Percentiles rank a stretch among this genome's conserved stretches.
Conservation (phyloP, 1,140 invertebrate species). For the Penaeus vannamei region DNA sequence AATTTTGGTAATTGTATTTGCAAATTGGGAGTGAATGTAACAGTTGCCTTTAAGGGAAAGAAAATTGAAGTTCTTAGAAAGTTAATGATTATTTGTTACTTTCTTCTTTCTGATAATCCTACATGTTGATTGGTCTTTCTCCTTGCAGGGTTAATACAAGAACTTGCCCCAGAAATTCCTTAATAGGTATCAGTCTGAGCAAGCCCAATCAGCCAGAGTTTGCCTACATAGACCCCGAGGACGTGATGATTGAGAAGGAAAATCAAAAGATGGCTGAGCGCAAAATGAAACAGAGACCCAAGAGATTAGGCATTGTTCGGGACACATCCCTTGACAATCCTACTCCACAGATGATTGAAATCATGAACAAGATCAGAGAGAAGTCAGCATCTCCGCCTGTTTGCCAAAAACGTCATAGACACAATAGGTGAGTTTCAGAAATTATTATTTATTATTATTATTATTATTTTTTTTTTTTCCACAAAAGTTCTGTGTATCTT, state of each 20-base stretch:
- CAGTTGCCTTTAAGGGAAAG: too few relatives aligned
- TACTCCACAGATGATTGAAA: slow-evolving; percentile 68
- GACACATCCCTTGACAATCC: slow-evolving; percentile 68
- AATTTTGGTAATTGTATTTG: too few relatives aligned
- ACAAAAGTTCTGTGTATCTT: neutral
- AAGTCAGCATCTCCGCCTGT: slow-evolving; percentile 66
- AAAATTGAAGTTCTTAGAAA: too few relatives aligned
- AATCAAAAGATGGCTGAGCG: slow-evolving; percentile 65
- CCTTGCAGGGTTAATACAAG: slow-evolving; percentile 63
- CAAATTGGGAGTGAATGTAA: too few relatives aligned
- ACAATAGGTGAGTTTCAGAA: slow-evolving; percentile 52
- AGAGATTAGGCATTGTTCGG: slow-evolving; percentile 58
- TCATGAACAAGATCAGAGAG: slow-evolving; percentile 68
- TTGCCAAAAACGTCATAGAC: slow-evolving; percentile 65
- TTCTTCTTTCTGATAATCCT: neutral
- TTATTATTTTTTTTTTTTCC: neutral
- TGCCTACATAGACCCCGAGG: slow-evolving; percentile 53
- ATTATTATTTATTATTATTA: neutral
- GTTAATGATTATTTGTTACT: neutral
- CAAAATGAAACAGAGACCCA: slow-evolving; percentile 62
- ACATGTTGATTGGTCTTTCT: neutral
- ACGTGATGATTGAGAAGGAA: slow-evolving; percentile 66
- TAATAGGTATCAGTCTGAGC: slow-evolving; percentile 65
- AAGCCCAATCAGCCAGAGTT: slow-evolving; percentile 60
- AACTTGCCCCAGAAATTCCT: slow-evolving; percentile 57